phyloP scores from a whole-genome alignment of 2,888 invertebrate species.

The Pseudolycoriella hygida region DNA sequence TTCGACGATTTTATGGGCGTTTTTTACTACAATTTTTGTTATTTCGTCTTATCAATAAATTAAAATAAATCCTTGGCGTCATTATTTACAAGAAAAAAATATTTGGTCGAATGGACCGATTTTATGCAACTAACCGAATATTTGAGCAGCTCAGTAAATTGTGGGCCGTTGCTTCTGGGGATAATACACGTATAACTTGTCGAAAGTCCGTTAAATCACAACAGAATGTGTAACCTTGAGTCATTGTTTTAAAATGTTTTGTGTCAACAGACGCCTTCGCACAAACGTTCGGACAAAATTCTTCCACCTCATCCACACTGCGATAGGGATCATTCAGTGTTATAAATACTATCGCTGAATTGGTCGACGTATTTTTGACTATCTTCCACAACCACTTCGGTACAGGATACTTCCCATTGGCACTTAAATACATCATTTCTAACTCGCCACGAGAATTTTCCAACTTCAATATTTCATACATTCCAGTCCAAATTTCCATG shows the following conservation, averaged over 20 bases:
- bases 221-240: conserved; percentile 17
- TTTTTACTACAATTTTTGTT: too few relatives aligned
- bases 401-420: conserved; percentile 22
- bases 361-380: conserved; percentile 22
- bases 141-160: neutral
- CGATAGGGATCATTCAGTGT: conserved; percentile 31
- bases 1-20: too few relatives aligned
- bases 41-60: too few relatives aligned
- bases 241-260: conserved; percentile 10
- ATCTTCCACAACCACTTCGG: conserved; percentile 33
- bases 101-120: too few relatives aligned
- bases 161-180: neutral
- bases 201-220: conserved; percentile 9
- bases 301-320: conserved; percentile 8
- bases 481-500: conserved; percentile 29
- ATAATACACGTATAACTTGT: neutral
- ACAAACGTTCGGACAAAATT: conserved; percentile 16
- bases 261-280: conserved; percentile 10
- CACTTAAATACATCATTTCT: conserved; percentile 16
- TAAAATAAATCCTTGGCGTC: too few relatives aligned
- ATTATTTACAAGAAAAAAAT: too few relatives aligned
- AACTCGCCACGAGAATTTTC: conserved; percentile 14
- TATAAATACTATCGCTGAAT: conserved; percentile 31
- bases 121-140: neutral
- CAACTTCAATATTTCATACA: conserved; percentile 26